Base-by-base conservation (phyloP, 2,797 vertebrate genomes). In the Hydrocynus forskahlii region DNA sequence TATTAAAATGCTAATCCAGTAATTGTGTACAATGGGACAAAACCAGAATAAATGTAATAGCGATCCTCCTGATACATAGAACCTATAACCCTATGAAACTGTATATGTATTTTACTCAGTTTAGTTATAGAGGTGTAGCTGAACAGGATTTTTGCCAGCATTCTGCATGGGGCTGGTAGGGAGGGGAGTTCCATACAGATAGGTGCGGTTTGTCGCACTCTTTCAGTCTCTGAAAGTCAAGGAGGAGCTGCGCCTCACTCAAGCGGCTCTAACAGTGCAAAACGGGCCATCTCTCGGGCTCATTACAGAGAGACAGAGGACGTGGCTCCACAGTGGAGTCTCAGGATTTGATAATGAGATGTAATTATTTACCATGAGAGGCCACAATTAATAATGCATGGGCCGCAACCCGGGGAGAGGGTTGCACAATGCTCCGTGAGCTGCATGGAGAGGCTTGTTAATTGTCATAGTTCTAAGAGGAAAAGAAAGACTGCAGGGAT, bases 321-420 rank as follows among this genome's bases (percentile, higher is more conserved):
- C 74, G 48, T 74, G 43, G 75, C 71, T 72, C 64, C 25, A 54
- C 43, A 38, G 67, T 59, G 75, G 67, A 81, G 59, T 73, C 77
- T 74, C 67, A 67, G 68, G 77, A 80, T 86, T 85, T 86, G 80
- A 83, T 87, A 88, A 87, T 80, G 81, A 88, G 81, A 82, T 79
- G 79, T 87, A 82, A 86, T 88, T 88, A 87, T 88, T 88, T 88
- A 87, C 85, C 82, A 83, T 79, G 76, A 85, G 78, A 66, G 76
- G 60, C 74, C 74, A 23, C 68, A 73, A 86, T 88, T 85, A 86
- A 86, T 88, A 85, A 88, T 88, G 83, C 77, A 85, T 82, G 81
- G 77, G 73, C 79, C 63, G 52, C 77, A 88, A 81, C 74, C 79
- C 59, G 21, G 76, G 29, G 79, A 80, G 81, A 78, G 64, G 55